Evolutionary conservation across 1,140 invertebrate genomes (phyloP).

Genomic region (Aphidius ervi): DNA sequence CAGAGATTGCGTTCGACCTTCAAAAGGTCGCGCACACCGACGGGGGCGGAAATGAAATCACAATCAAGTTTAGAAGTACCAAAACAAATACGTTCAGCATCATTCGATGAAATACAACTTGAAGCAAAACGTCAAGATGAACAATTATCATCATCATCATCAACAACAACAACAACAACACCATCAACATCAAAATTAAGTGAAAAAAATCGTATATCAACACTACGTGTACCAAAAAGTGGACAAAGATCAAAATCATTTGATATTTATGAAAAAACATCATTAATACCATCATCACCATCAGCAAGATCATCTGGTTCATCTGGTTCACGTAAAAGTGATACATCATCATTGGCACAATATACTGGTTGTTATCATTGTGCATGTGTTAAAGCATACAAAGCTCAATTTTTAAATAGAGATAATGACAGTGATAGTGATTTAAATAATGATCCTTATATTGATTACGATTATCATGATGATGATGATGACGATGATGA

Average conservation of each 20-base stretch:
- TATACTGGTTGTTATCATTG: conserved; percentile 46
- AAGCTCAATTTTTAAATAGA: conserved; percentile 26
- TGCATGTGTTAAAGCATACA: conserved; percentile 50
- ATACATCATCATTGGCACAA: conserved; percentile 32
- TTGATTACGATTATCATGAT: conserved; percentile 14
- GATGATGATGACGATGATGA: conserved; percentile 39
- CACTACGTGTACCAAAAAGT: conserved; percentile 62
- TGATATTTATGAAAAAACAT: conserved; percentile 64
- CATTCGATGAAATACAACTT: conserved; percentile 83
- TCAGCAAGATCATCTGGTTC: conserved; percentile 20
- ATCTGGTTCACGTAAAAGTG: conserved; percentile 18
- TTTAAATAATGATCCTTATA: neutral
- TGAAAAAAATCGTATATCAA: conserved; percentile 49
- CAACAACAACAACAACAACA: conserved; percentile 34
- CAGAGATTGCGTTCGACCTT: conserved; percentile 79
- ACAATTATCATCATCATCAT: conserved; percentile 39
- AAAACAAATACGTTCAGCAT: conserved; percentile 76
- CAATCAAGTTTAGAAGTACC: conserved; percentile 84
- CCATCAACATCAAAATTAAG: conserved; percentile 42
- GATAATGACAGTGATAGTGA: conserved; percentile 28
- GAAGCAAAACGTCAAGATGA: conserved; percentile 60
- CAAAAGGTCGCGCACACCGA: conserved; percentile 79
- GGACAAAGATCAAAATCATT: conserved; percentile 70
- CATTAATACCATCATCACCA: conserved; percentile 49
- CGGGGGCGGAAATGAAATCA: conserved; percentile 83